phyloP scores from a whole-genome alignment of 2,888 invertebrate genomes.

The Mimas tiliae region DNA sequence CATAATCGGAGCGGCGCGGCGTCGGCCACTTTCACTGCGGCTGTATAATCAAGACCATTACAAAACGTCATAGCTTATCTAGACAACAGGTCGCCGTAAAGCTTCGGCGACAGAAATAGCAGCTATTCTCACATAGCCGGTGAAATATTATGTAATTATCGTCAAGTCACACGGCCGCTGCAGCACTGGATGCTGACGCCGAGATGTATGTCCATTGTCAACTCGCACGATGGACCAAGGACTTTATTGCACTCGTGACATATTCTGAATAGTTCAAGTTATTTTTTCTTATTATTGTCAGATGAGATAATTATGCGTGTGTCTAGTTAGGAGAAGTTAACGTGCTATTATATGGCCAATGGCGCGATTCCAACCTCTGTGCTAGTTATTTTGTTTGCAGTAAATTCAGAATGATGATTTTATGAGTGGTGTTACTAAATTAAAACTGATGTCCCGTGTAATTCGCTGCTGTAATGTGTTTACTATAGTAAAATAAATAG shows the following conservation, averaged over 20 bases:
- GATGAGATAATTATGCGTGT: slow-evolving; percentile 27
- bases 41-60: slow-evolving; percentile 16
- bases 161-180: slow-evolving; percentile 33
- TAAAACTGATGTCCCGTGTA: neutral
- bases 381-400: slow-evolving; percentile 2
- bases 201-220: slow-evolving; percentile 22
- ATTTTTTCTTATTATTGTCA: slow-evolving; percentile 27
- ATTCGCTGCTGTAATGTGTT: no score
- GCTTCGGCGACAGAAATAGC: slow-evolving; percentile 45
- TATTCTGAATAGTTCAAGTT: slow-evolving; percentile 27
- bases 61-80: slow-evolving; percentile 36
- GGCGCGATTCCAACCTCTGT: slow-evolving; percentile 16
- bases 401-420: slow-evolving; percentile 11
- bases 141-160: slow-evolving; percentile 65
- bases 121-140: slow-evolving; percentile 34
- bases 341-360: neutral
- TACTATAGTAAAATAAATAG: no score
- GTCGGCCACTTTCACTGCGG: slow-evolving; percentile 25
- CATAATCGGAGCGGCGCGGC: slow-evolving; percentile 17
- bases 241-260: slow-evolving; percentile 25
- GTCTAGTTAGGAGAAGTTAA: slow-evolving; percentile 12
- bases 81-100: slow-evolving; percentile 44
- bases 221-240: slow-evolving; percentile 18
- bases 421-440: slow-evolving; percentile 8
- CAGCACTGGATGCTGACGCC: no score